A percentile compares a stretch with the other conserved stretches of the same genome.
phyloP scores from a whole-genome alignment of 23 tunicate genomes.

The Clavelina lepadiformis region DNA sequence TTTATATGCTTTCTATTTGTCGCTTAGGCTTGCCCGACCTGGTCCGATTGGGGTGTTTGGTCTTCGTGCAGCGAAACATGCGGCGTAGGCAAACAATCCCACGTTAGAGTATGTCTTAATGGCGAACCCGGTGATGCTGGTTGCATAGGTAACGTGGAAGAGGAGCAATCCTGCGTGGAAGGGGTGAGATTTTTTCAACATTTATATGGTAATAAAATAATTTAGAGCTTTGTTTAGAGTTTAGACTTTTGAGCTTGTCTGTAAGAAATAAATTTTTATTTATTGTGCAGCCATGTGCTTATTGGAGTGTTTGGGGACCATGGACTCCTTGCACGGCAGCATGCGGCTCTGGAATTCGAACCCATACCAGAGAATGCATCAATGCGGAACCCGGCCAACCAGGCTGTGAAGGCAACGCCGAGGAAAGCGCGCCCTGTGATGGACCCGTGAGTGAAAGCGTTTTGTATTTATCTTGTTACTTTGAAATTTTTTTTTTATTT shows the following conservation, averaged over 20 bases:
- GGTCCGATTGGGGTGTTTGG: conserved; percentile 63
- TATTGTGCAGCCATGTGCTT: conserved; percentile 44
- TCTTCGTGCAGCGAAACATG: conserved; percentile 71
- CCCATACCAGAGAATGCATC: conserved; percentile 38
- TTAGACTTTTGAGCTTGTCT: not conserved
- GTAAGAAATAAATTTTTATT: not conserved
- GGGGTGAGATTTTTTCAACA: conserved; percentile 13
- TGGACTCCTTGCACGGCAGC: conserved; percentile 42
- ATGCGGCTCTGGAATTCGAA: conserved; percentile 49
- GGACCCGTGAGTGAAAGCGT: conserved; percentile 7
- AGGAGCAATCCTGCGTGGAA: conserved; percentile 21
- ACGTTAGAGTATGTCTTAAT: conserved; percentile 36
- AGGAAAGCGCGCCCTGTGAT: conserved; percentile 41
- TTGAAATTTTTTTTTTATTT: not conserved
- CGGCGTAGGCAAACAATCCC: conserved; percentile 45
- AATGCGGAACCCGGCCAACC: conserved; percentile 43
- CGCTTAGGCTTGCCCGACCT: conserved; percentile 56
- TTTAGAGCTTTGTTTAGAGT: not conserved
- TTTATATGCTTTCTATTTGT: not conserved
- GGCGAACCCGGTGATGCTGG: conserved; percentile 79
- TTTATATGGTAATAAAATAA: not conserved
- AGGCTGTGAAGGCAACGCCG: conserved; percentile 38
- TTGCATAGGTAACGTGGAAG: conserved; percentile 36
- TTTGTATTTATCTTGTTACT: not conserved
- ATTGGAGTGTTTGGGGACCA: conserved; percentile 44